Base-by-base conservation (phyloP, 2,888 invertebrate genomes). In the Macropis europaea region DNA sequence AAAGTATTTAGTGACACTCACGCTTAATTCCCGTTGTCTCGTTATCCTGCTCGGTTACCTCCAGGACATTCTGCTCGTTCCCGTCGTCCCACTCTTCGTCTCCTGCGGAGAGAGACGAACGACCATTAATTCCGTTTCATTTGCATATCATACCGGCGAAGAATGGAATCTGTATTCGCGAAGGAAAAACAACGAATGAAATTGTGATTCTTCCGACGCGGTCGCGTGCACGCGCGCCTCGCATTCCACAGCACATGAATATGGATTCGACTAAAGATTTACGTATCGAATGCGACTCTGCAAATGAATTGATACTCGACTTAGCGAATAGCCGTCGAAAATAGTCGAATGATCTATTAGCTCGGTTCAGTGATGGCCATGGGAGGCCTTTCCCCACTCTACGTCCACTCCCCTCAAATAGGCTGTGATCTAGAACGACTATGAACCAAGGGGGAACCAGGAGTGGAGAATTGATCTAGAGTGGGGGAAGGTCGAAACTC, bases 51-150 rank as follows among this genome's bases (percentile, higher is more conserved):
- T 87, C 86, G 59, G 80, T 79, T 79, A 75, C 81, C 66, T 86
- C 87, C 71, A 82, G 75, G 60, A 82, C 81, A 77, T 83, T 84
- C 72, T 82, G 83, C 73, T 86, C 88, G 73, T 79, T 80, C 3
- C 70, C 82, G 53, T 87, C 88, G 59, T 87, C 87, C 88, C 88
- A 88, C 81, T 88, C 88, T 82, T 88, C 88, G 82, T 86, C 88
- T 79, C 88, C 88, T 88, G 76, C 22, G 77, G 82, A 73, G 78
- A 73, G 78, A 76, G 79, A 73, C 68, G 73, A 70, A 61, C 79
- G 40, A 59, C 67, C 72, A 78, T 79, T 79, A 79, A 79, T 79
- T 76, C 68, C 63, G 66, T 81, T 62, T 61, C 73, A 81, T 73
- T 81, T 81, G 73, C 79, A 78, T 81, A 81, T 73, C 73, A 63